Evolutionary conservation across 1,140 invertebrate genomes (phyloP).

Genomic region (Drosophila teissieri): DNA sequence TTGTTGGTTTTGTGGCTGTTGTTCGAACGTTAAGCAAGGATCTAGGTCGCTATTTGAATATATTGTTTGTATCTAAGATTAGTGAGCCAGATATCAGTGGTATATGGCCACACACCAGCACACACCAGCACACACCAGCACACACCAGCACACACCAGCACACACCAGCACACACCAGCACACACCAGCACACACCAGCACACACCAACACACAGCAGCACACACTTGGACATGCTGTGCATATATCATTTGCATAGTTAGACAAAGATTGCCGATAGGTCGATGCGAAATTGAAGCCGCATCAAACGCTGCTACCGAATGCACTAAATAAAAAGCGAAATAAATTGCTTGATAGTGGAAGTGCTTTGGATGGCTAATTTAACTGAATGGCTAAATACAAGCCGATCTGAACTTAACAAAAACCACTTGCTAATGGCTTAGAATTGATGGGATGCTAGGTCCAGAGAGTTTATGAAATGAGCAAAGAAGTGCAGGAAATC

Average conservation of each 20-base stretch:
- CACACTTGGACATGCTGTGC: conserved; percentile 29
- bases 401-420: background rate
- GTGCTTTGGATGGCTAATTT: conserved; percentile 2
- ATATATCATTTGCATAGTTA: conserved; percentile 54
- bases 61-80: conserved; percentile 81
- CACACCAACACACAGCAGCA: background rate
- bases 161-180: conserved; percentile 2
- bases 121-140: conserved; percentile 21
- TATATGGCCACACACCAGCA: conserved; percentile 60
- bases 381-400: background rate
- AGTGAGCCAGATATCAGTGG: conserved; percentile 73
- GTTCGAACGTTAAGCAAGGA: conserved; percentile 63
- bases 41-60: conserved; percentile 82
- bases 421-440: background rate
- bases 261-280: conserved; percentile 34
- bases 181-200: background rate
- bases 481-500: no score
- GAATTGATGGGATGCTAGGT: background rate
- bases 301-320: conserved; percentile 24
- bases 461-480: background rate
- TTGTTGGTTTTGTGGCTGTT: conserved; percentile 40
- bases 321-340: conserved; percentile 7
- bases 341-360: conserved; percentile 17
- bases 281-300: conserved; percentile 39
- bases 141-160: background rate